A percentile compares a stretch with the other conserved stretches of the same genome.
These are phyloP conservation scores for Apis dorsata DNA, from an alignment of 1,140 invertebrate genomes.

Conservation along the genomic window DNA sequence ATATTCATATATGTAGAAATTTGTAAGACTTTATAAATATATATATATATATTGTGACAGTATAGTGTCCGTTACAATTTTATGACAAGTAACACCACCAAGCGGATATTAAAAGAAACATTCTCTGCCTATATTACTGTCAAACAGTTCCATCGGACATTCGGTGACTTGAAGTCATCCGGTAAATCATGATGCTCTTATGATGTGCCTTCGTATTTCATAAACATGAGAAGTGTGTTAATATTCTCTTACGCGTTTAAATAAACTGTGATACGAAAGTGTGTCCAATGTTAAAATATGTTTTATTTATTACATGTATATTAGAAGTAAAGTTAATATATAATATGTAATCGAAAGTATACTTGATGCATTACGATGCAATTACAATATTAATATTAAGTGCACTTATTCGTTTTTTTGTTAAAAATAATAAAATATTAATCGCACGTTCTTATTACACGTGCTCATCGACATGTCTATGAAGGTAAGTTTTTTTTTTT, in stretches of 20 bases:
- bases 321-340: constrained; percentile 1
- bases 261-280: constrained; percentile 36
- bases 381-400: constrained; percentile 35
- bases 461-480: constrained; percentile 50
- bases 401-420: neutral
- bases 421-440: constrained; percentile 23
- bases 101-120: neutral
- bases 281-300: constrained; percentile 39
- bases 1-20: too few relatives aligned
- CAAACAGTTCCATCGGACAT: constrained; percentile 39
- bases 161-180: constrained; percentile 50
- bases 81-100: constrained; percentile 20
- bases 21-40: too few relatives aligned
- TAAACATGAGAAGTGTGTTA: constrained; percentile 28
- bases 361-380: constrained; percentile 16
- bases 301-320: neutral
- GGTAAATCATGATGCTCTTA: constrained; percentile 10
- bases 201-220: constrained; percentile 22
- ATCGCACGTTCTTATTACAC: constrained; percentile 19
- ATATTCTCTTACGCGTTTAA: constrained; percentile 29
- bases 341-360: neutral
- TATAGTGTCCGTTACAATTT: too few relatives aligned
- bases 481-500: constrained; percentile 46
- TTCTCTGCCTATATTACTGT: constrained; percentile 7
- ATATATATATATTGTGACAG: too few relatives aligned